Evolutionary conservation across 2,113 vertebrate genomes (phyloP), one percentile per base, ranked within the genome.

Genomic region (Hyperoodon ampullatus): DNA sequence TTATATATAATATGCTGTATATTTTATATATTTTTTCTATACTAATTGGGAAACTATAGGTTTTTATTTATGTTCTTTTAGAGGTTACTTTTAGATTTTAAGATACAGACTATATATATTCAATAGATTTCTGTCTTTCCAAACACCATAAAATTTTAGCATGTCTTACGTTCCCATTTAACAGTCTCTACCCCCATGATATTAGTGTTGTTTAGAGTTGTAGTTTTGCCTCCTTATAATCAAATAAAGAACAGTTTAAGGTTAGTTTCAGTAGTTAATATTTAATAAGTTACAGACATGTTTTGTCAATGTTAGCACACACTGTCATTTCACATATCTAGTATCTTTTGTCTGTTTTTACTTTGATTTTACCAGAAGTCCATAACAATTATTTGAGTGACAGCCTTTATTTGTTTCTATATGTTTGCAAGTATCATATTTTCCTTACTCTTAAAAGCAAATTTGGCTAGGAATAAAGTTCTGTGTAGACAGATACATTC

Each of bases 281-380:
- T 60, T 78, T 88, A 75, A 84, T 60, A 86, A 39, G 47, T 35
- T 84, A 21, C 21, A 83, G n/a, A 42, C 44, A 66, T 21, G 63
- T 77, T 70, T 71, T 77, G 35, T 33, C 13, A 70, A 70, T 35
- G 8, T 68, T 39, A 75, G 11, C 21, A 19, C 23, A 58, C 2
- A 44, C 11, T 60, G 55, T 55, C 47, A 63, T 47, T 77, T 88
- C 53, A 84, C 30, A 33, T 26, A 72, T 60, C 88, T 80, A 84
- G 47, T 24, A 58, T 8, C 2, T 85, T 84, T 70, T 15, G n/a
- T 60, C n/a, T 82, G 4, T 13, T 7, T 92, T 61, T 89, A 44
- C 42, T 85, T 97, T 89, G 78, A 55, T 66, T 97, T 42, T 75
- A 33, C 12, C 28, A 44, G 18, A 92, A 94, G 28, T 53, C 55